phyloP scores from a whole-genome alignment of 2,113 vertebrate species.

The Spea bombifrons region DNA sequence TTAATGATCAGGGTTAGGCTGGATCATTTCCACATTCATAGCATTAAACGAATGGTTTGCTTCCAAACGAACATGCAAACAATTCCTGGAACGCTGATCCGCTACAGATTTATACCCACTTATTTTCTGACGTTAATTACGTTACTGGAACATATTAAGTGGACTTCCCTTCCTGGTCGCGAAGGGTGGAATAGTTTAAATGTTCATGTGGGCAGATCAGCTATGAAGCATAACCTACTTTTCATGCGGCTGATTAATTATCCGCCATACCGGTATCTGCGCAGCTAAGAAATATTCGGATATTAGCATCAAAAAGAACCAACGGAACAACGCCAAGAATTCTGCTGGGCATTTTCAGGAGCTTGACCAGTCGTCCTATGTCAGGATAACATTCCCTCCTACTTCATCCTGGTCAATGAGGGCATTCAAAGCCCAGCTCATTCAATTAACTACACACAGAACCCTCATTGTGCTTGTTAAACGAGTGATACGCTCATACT shows the following conservation, averaged over 20 bases:
- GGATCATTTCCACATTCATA: too few species aligned
- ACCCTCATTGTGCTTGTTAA: slow-evolving; percentile 34
- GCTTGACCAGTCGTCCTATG: background rate
- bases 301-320: background rate
- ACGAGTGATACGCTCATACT: background rate
- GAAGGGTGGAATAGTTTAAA: too few species aligned
- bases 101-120: too few species aligned
- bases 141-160: too few species aligned
- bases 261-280: too few species aligned
- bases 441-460: slow-evolving; percentile 49
- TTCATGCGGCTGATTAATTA: background rate
- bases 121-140: too few species aligned
- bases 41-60: too few species aligned
- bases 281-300: background rate
- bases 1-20: too few species aligned
- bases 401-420: slow-evolving; percentile 37
- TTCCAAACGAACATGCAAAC: too few species aligned
- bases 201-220: background rate
- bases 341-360: background rate
- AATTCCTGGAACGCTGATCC: too few species aligned
- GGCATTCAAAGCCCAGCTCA: slow-evolving; percentile 32
- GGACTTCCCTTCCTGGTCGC: too few species aligned
- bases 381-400: background rate
- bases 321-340: slow-evolving; percentile 1
- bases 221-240: background rate